phyloP scores from a whole-genome alignment of 2,888 invertebrate genomes.

The Meandrusa payeni region DNA sequence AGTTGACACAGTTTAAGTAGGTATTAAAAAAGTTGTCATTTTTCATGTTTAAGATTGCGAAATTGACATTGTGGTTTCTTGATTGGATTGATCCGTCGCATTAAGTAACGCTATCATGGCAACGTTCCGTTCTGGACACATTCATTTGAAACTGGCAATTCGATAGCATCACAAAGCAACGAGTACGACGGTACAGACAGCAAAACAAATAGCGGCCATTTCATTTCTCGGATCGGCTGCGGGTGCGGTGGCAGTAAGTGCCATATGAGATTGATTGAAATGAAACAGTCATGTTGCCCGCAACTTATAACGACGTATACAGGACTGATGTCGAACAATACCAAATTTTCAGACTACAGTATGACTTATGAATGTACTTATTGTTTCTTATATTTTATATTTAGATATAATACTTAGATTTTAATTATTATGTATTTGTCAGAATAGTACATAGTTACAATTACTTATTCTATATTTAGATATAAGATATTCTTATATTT shows the following conservation, averaged over 20 bases:
- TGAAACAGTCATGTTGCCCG: conserved; percentile 9
- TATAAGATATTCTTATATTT: too few relatives aligned
- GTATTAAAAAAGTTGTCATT: too few relatives aligned
- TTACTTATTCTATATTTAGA: too few relatives aligned
- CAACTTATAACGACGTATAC: conserved; percentile 9
- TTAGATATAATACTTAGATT: too few relatives aligned
- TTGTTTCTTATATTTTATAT: too few relatives aligned
- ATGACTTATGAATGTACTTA: too few relatives aligned
- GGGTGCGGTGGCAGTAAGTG: conserved; percentile 21
- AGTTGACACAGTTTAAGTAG: too few relatives aligned
- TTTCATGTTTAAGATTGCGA: too few relatives aligned
- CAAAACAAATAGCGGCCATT: conserved; percentile 22
- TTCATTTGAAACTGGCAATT: conserved; percentile 22
- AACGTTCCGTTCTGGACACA: conserved; percentile 7
- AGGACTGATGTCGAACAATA: too few relatives aligned
- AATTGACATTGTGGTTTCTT: background rate
- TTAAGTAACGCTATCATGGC: background rate
- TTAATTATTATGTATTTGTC: too few relatives aligned
- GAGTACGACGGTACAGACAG: conserved; percentile 18
- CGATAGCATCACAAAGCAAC: conserved; percentile 17
- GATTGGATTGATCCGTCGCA: background rate
- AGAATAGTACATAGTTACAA: too few relatives aligned
- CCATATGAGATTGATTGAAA: conserved; percentile 22
- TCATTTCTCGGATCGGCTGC: conserved; percentile 21
- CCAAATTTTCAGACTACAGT: too few relatives aligned